Base-by-base conservation (phyloP, 2,113 vertebrate species). In the Nyctereutes procyonoides region DNA sequence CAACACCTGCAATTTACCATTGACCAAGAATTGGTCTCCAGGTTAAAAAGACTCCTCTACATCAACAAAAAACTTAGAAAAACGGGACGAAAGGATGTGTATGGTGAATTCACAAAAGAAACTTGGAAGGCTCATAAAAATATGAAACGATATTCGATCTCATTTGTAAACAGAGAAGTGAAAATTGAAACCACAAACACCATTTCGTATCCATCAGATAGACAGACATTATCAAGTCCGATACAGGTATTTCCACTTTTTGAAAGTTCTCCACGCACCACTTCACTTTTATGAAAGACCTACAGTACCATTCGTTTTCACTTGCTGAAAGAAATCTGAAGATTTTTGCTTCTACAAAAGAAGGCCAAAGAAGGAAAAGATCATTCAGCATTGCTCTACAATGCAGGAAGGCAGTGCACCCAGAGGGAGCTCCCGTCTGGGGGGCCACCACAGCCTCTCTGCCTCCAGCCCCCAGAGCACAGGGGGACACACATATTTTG, bases 371-470 rank as follows among this genome's bases (percentile, higher is more conserved):
- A 65, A 65, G 26, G 62, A 65, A 65, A 63, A 65, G 62, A 30
- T 28, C 62, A 19, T 35, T n/a, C 32, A 20, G 32, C 32, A 1
- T 19, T 8, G 32, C 32, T 69, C 5, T 8, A 32, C 65, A 69
- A 32, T 1, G 15, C 32, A 69, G 2, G 7, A 16, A 17, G 65
- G 65, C 7, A 5, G 7, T 16, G 2, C 14, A 15, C 65, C 1
- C 28, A 0, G 65, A 15, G 30, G 30, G 30, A 16, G 30, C 30
- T 32, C 65, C 65, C 15, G 30, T 15, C 32, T 16, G 6, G 1
- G 65, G 65, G 32, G 15, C 16, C 32, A 9, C 32, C 8, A 15
- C 32, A 8, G 15, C 65, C 5, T 17, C 32, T 8, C 30, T 19
- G 19, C 65, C 7, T n/a, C 65, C 65, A n/a, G 65, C 65, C 30